phyloP scores from a whole-genome alignment of 2,113 vertebrate species.

The Penelope pileata region DNA sequence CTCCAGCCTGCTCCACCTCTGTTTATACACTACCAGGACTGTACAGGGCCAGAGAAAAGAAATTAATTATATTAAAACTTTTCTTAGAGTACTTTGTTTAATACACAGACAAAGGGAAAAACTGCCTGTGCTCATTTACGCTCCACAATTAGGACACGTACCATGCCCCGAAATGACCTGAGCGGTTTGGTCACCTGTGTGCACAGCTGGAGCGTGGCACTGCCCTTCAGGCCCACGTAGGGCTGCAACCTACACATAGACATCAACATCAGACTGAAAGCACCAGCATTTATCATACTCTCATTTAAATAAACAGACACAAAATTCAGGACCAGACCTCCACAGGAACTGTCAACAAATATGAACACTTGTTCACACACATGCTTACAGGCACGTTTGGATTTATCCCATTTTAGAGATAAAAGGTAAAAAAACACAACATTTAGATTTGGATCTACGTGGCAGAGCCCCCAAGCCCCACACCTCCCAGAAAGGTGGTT shows the following conservation, averaged over 20 bases:
- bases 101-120: neutral
- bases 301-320: neutral
- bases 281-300: neutral
- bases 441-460: neutral
- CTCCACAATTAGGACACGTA: neutral
- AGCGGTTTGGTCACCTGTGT: neutral
- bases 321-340: neutral
- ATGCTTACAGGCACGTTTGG: rapidly evolving
- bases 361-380: neutral
- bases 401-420: neutral
- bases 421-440: neutral
- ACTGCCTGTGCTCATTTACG: neutral
- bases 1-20: neutral
- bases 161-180: neutral
- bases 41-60: neutral
- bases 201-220: neutral
- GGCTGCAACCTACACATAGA: neutral
- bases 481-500: neutral
- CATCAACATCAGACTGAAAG: neutral
- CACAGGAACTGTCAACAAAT: neutral
- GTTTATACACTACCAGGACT: neutral
- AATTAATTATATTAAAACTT: neutral
- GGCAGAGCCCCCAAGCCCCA: neutral
- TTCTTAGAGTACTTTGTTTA: neutral
- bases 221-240: neutral